Evolutionary conservation across 2,113 vertebrate species (phyloP), one percentile per base, ranked within the genome.

Genomic region (Tyrannus savana): DNA sequence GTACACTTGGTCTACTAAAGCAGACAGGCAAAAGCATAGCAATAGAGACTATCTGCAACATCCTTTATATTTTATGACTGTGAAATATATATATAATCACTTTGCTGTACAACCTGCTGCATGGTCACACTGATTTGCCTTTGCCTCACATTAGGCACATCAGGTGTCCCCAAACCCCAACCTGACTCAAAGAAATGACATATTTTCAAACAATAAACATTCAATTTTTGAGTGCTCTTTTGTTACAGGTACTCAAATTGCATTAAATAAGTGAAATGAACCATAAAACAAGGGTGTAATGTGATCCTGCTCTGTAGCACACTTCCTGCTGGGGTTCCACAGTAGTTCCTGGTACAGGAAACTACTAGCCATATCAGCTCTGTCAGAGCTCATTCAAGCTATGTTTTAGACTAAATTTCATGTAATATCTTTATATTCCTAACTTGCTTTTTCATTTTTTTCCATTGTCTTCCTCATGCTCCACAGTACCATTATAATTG

Each of bases 221-320:
- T 90, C 41, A 83, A 79, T 86, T 97, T 97, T 96, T 76, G 88
- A 94, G 80, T 92, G 92, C 56, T 98, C 87, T 94, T 96, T 97
- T 95, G 89, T 97, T 97, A 95, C 94, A 97, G 95, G 95, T 98
- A 98, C 97, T 97, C 96, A 17, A 89, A 96, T 97, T 97, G 95
- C 97, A 98, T 97, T 98, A 98, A 98, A 92, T 97, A 97, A 95
- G 93, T 98, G 97, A 98, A 98, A 98, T 98, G 98, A 98, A 97
- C 97, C 97, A 97, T 97, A 97, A 98, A 98, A 98, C 93, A 96
- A 98, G 97, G 84, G 82, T 97, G 98, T 97, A 98, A 98, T 97
- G 96, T 67, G 98, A 98, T 96, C 97, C 87, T 46, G 53, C 89
- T 97, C 93, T 94, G 96, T 83, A 97, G 93, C 95, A 97, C 95